phyloP scores from a whole-genome alignment of 1,140 invertebrate genomes.

The Drosophila subobscura region DNA sequence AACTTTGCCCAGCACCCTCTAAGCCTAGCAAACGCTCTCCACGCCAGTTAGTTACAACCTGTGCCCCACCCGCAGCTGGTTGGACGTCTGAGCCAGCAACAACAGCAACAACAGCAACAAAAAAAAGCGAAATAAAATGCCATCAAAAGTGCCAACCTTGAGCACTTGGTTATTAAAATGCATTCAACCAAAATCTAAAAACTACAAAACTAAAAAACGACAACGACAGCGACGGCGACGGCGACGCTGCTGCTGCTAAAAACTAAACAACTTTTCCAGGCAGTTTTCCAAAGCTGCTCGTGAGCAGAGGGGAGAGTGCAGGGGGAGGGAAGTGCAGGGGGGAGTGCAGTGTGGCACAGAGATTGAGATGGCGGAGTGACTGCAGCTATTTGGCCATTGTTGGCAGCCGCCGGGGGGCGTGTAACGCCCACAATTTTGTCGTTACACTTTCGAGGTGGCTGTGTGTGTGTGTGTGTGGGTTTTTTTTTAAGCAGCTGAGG shows the following conservation, averaged over 20 bases:
- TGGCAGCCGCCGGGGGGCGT: conserved; percentile 60
- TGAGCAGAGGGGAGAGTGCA: background rate
- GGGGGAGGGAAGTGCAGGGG: background rate
- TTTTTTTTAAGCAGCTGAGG: conserved; percentile 1
- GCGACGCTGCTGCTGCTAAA: conserved; percentile 32
- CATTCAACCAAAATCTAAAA: conserved; percentile 82
- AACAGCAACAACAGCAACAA: background rate
- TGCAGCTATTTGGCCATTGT: conserved; percentile 70
- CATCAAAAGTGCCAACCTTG: conserved; percentile 80
- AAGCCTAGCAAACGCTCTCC: conserved; percentile 45
- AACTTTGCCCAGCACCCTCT: conserved; percentile 63
- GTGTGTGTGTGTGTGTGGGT: conserved; percentile 16
- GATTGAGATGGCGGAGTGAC: conserved; percentile 56
- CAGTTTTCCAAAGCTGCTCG: conserved; percentile 12
- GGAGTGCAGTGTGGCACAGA: conserved; percentile 18
- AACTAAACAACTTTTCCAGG: conserved; percentile 62
- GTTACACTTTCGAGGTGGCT: conserved; percentile 73
- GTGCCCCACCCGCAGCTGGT: conserved; percentile 45
- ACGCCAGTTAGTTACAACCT: conserved; percentile 74
- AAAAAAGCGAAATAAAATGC: conserved; percentile 61
- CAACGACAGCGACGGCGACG: conserved; percentile 29
- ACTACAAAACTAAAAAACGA: conserved; percentile 73
- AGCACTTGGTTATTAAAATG: conserved; percentile 81
- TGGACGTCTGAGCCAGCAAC: conserved; percentile 41
- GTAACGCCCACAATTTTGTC: conserved; percentile 73